Conservation (phyloP, 2,113 vertebrate species). For the Alouatta palliata region DNA sequence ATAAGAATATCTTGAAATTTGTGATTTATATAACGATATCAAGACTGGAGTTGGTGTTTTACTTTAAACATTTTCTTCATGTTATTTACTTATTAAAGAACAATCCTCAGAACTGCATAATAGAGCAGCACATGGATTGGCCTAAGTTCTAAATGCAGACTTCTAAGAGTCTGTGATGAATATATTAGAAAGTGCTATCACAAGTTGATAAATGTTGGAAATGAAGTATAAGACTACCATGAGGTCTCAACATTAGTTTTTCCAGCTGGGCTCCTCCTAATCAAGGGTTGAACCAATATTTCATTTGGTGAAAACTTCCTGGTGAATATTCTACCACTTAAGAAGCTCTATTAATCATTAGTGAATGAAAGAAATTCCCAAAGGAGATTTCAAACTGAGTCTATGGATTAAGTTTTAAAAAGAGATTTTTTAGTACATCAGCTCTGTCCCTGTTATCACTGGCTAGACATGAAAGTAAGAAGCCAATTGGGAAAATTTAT, state of each 20-base stretch:
- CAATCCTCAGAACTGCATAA: constrained; percentile 6
- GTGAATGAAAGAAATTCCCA: constrained; percentile 86
- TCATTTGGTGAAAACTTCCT: constrained; percentile 96
- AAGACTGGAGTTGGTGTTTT: neutral
- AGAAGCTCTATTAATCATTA: constrained; percentile 89
- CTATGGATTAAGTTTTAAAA: constrained; percentile 86
- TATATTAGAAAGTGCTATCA: constrained; percentile 72
- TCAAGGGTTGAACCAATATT: constrained; percentile 86
- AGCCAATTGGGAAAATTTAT: constrained; percentile 86
- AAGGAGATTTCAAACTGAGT: constrained; percentile 84
- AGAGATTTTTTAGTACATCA: constrained; percentile 88
- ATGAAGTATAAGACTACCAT: constrained; percentile 76
- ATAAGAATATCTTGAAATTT: neutral
- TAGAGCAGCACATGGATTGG: neutral
- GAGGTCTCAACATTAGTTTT: constrained; percentile 82
- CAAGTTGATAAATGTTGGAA: constrained; percentile 80
- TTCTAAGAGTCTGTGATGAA: constrained; percentile 56
- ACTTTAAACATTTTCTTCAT: neutral
- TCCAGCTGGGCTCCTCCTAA: constrained; percentile 84
- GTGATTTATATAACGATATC: neutral
- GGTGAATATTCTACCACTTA: constrained; percentile 89
- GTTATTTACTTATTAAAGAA: constrained; percentile 5
- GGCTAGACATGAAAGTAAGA: constrained; percentile 91
- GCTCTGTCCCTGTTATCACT: constrained; percentile 91
- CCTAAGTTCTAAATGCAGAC: constrained; percentile 41